phyloP scores from a whole-genome alignment of 2,888 invertebrate species.

The Drosophila paramelanica region DNA sequence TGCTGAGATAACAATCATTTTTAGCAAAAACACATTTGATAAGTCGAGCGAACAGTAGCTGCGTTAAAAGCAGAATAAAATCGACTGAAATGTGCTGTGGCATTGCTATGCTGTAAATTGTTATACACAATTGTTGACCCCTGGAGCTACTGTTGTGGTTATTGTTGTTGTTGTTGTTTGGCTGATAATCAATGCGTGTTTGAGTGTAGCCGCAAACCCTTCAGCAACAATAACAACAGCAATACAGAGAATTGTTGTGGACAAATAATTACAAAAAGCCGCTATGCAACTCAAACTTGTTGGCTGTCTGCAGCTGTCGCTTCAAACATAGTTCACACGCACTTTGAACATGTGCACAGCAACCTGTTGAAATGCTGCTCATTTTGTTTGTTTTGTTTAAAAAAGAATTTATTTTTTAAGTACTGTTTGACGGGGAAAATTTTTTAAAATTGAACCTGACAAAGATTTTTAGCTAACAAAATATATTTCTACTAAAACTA shows the following conservation, averaged over 20 bases:
- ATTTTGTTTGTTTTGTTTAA: slow-evolving; percentile 9
- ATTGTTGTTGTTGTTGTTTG: slow-evolving; percentile 1
- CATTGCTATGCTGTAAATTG: slow-evolving; percentile 14
- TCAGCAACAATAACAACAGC: slow-evolving; percentile 27
- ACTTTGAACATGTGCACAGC: slow-evolving; percentile 43
- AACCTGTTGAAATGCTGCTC: slow-evolving; percentile 44
- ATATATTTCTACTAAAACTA: too few relatives aligned
- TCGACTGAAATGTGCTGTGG: slow-evolving; percentile 15
- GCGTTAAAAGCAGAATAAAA: slow-evolving; percentile 20
- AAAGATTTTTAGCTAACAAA: too few relatives aligned
- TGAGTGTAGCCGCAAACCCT: slow-evolving; percentile 50
- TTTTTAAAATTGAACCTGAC: too few relatives aligned
- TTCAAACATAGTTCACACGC: slow-evolving; percentile 21
- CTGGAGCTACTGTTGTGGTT: slow-evolving; percentile 5
- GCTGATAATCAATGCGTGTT: slow-evolving; percentile 44
- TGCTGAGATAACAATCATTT: slow-evolving; percentile 62
- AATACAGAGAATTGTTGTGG: slow-evolving; percentile 48
- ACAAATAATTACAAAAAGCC: slow-evolving; percentile 24
- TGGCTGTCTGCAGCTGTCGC: slow-evolving; percentile 8
- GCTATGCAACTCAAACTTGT: slow-evolving; percentile 41
- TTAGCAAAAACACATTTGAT: slow-evolving; percentile 48
- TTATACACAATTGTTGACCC: slow-evolving; percentile 4
- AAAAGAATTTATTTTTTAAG: background rate
- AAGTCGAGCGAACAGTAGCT: slow-evolving; percentile 33
- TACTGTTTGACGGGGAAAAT: too few relatives aligned